These are phyloP conservation scores for Alcedo quadribrachys DNA, from an alignment of 2,797 vertebrate genomes.

Conservation along the genomic window DNA sequence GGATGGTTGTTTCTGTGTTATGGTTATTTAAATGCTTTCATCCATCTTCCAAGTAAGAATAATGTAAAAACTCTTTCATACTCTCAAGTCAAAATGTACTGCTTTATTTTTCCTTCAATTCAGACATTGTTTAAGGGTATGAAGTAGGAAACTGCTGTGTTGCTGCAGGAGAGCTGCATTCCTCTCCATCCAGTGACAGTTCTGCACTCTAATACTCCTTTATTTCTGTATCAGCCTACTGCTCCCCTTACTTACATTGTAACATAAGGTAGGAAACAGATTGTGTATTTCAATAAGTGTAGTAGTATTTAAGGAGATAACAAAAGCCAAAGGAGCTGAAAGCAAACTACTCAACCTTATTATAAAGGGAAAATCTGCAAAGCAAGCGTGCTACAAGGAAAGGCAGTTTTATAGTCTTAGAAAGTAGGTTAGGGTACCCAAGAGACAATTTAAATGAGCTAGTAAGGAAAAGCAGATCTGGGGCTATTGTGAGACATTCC, in stretches of 20 bases:
- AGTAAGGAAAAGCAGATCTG: constrained; percentile 21
- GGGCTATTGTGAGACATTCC: background rate
- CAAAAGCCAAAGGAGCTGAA: constrained; percentile 21
- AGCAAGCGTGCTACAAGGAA: background rate
- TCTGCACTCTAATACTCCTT: background rate
- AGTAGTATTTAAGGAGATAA: constrained; percentile 29
- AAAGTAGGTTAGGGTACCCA: constrained; percentile 58
- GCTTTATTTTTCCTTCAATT: background rate
- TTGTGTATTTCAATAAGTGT: constrained; percentile 5
- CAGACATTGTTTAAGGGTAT: background rate
- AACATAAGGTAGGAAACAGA: background rate
- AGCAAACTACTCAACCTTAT: constrained; percentile 22
- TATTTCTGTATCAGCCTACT: background rate
- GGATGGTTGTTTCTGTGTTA: background rate
- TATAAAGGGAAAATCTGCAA: constrained; percentile 11
- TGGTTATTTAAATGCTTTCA: background rate
- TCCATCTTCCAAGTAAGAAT: background rate
- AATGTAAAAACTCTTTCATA: background rate
- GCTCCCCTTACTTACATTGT: background rate
- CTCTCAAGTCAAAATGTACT: background rate
- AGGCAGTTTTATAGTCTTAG: background rate
- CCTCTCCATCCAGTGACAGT: background rate
- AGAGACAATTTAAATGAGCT: constrained; percentile 43
- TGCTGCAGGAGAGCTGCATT: background rate
- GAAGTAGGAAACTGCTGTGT: background rate